phyloP scores from a whole-genome alignment of 2,797 vertebrate species.

The Peromyscus eremicus region DNA sequence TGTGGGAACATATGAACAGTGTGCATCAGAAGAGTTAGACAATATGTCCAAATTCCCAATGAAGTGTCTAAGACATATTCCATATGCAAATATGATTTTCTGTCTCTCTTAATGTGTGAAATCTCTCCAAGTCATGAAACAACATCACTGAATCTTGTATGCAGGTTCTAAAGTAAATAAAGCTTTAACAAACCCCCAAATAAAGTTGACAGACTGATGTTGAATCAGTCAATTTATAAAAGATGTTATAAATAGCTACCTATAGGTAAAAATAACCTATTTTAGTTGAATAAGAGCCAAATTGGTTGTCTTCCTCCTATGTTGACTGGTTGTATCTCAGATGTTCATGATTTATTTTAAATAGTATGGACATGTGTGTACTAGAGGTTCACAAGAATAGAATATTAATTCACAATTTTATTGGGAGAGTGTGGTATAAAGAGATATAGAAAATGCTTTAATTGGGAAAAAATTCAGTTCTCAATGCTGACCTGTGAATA shows the following conservation, averaged over 20 bases:
- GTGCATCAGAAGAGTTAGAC: neutral
- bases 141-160: neutral
- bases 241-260: neutral
- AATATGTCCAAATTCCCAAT: neutral
- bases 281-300: neutral
- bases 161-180: slow-evolving; percentile 1
- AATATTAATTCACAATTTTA: neutral
- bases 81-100: neutral
- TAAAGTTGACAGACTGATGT: neutral
- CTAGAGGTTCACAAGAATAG: neutral
- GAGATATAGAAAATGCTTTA: neutral
- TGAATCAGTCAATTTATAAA: slow-evolving; percentile 1
- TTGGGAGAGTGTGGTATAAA: neutral
- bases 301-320: slow-evolving; percentile 25
- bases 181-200: slow-evolving; percentile 12
- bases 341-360: neutral
- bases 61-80: neutral
- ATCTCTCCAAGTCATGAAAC: neutral
- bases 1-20: neutral
- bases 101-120: neutral
- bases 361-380: neutral
- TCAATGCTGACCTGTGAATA: neutral
- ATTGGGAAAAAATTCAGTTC: neutral
- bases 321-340: neutral
- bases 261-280: neutral